Percentiles rank a stretch among this genome's conserved stretches.
Evolutionary conservation across 2,888 invertebrate species (phyloP).

Genomic region (Alsophila aescularia): DNA sequence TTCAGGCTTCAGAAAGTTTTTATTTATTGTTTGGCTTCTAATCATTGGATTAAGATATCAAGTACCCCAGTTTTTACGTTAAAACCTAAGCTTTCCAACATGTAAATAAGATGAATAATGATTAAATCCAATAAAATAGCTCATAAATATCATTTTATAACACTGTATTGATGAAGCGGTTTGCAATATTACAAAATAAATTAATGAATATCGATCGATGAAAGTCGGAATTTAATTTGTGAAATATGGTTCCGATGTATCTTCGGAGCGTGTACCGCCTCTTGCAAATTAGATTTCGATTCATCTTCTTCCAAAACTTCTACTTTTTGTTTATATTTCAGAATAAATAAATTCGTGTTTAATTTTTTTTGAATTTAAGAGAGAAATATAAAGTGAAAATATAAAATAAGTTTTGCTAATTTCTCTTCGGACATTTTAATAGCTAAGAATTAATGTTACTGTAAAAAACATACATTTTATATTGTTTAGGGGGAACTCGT

Average conservation of each 20-base stretch:
- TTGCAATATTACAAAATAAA: slow-evolving; percentile 1
- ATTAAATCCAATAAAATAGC: too few relatives aligned
- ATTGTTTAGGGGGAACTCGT: too few relatives aligned
- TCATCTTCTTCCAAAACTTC: slow-evolving; percentile 35
- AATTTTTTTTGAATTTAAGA: slow-evolving; percentile 1
- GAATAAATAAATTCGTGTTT: neutral
- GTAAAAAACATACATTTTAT: too few relatives aligned
- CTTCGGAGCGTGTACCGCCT: slow-evolving; percentile 40
- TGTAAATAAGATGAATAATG: too few relatives aligned
- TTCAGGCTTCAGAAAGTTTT: too few relatives aligned
- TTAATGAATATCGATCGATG: slow-evolving; percentile 22
- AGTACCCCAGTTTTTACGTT: too few relatives aligned
- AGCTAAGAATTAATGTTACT: too few relatives aligned
- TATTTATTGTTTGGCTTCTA: too few relatives aligned
- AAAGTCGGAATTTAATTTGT: slow-evolving; percentile 46
- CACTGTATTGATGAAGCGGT: too few relatives aligned
- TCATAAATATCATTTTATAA: too few relatives aligned
- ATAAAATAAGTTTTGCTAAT: neutral
- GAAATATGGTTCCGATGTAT: slow-evolving; percentile 40
- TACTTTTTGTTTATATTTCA: slow-evolving; percentile 21
- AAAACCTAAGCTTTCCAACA: too few relatives aligned
- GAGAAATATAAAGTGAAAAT: neutral
- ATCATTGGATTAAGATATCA: too few relatives aligned
- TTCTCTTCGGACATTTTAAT: neutral
- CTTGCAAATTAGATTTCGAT: slow-evolving; percentile 40